Evolutionary conservation across 2,888 invertebrate species (phyloP).

Genomic region (Steinernema scapterisci): DNA sequence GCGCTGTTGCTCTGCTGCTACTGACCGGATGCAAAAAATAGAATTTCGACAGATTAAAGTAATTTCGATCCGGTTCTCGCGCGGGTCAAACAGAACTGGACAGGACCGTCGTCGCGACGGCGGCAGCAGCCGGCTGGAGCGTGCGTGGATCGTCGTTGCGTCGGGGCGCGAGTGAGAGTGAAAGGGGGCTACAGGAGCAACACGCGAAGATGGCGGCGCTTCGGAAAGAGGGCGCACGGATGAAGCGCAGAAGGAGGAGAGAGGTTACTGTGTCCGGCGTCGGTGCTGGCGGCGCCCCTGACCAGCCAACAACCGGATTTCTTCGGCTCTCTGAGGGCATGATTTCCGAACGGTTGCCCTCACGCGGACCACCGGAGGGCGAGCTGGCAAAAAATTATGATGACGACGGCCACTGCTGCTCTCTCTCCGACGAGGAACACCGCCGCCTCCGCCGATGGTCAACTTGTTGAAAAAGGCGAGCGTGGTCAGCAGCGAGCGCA

Average conservation of each 20-base stretch:
- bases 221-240: no score
- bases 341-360: not conserved
- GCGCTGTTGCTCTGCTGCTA: not conserved
- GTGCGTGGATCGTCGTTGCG: not conserved
- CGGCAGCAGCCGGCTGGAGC: not conserved
- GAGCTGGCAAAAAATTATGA: constrained; percentile 23
- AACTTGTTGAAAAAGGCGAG: constrained; percentile 23
- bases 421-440: no score
- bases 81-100: constrained; percentile 32
- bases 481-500: no score
- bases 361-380: no score
- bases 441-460: not conserved
- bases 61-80: constrained; percentile 32
- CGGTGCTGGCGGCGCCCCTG: not conserved
- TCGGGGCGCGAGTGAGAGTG: no score
- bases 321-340: not conserved
- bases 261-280: not conserved
- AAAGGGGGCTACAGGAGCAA: not conserved
- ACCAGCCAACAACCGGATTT: constrained; percentile 26
- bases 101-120: not conserved
- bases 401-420: no score
- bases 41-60: constrained; percentile 33
- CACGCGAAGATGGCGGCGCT: not conserved
- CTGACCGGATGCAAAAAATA: constrained; percentile 33
- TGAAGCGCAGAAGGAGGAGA: no score